Base-by-base conservation (phyloP, 2,888 invertebrate species). In the Danaus chrysippus region DNA sequence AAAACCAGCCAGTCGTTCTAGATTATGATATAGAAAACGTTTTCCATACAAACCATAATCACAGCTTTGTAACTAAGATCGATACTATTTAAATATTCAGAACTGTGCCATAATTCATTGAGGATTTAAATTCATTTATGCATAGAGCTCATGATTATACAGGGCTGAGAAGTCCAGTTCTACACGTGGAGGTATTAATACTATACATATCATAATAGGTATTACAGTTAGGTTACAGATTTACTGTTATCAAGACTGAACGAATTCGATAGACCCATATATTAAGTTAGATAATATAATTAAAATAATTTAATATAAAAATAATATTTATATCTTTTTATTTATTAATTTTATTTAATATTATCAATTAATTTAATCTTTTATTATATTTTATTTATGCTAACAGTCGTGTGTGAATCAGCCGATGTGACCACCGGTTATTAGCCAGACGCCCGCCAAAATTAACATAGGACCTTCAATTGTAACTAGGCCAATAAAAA, bases 381-480 rank as follows among this genome's bases (percentile, higher is more conserved):
- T 34, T 34, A 34, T 34, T 34, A 6, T 34, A 34, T 34, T 2
- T 6, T 46, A 2, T 12, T 15, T 49, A 17, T 10, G 1, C 49
- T 10, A 17, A 49, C 10, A 10, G 17, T 49, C 17, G 15, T n/a
- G 49, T 49, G 17, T 49, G 17, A 9, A 49, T 5, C 23, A 34
- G 46, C 46, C 49, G 68, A 72, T 70, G 58, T 61, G 42, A 54
- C 13, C 55, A 13, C 60, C 56, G 59, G 54, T 57, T 54, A 54
- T 61, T 76, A 70, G 77, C 75, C 72, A 76, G 75, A 76, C 75
- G 77, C 73, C 73, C 73, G 72, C 74, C 76, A 73, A 83, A 80
- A 86, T 85, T 84, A 75, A 71, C 82, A 86, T 87, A 84, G 68
- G 78, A 71, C 86, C 84, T 86, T 86, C 83, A 64, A 69, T 61